These are phyloP conservation scores for Sminthurides aquaticus DNA, from an alignment of 2,888 invertebrate genomes.

Conservation along the genomic window DNA sequence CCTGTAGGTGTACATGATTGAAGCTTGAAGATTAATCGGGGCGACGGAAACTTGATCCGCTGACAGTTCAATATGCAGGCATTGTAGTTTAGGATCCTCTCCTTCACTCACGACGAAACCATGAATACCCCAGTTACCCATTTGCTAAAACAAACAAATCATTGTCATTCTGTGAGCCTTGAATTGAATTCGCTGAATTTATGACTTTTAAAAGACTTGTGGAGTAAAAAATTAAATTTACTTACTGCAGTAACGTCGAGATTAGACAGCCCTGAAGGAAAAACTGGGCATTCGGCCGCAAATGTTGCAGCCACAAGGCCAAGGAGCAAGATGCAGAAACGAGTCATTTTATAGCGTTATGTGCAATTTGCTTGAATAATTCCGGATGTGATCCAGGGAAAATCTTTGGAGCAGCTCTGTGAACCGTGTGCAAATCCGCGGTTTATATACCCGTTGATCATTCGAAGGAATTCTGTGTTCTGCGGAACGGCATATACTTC, in stretches of 20 bases:
- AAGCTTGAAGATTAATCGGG: not conserved
- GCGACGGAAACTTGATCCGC: not conserved
- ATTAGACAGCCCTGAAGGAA: not conserved
- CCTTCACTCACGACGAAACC: not conserved
- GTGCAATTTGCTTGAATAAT: no score
- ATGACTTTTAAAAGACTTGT: not conserved
- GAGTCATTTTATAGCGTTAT: no score
- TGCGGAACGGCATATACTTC: no score
- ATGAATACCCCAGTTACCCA: not conserved
- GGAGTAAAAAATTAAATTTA: not conserved
- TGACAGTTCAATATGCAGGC: not conserved
- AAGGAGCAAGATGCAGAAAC: no score
- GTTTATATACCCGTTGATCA: no score
- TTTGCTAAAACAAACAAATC: not conserved
- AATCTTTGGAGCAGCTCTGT: no score
- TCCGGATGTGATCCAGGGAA: no score
- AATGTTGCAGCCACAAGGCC: not conserved
- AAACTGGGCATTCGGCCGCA: not conserved
- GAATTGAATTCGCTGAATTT: not conserved
- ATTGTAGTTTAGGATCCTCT: not conserved
- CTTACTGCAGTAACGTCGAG: not conserved
- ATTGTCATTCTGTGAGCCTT: no score
- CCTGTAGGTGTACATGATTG: not conserved
- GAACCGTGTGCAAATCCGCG: no score
- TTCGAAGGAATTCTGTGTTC: no score